Base-by-base conservation (phyloP, 2,888 invertebrate species). In the Lithophane socia region DNA sequence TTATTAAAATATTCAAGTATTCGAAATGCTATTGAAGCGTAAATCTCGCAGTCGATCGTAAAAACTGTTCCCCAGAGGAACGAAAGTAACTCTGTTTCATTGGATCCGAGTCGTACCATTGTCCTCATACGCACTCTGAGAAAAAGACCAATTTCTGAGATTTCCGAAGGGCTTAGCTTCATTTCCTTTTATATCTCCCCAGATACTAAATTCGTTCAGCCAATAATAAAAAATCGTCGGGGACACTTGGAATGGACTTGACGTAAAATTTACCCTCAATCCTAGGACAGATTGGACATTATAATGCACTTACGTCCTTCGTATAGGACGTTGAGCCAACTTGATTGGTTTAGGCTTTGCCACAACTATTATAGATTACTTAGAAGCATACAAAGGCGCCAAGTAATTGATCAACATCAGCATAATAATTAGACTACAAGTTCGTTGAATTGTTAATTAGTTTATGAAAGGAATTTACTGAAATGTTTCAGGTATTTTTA, bases 141-240 rank as follows among this genome's bases (percentile, higher is more conserved):
- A 94, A 94, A 95, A 95, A 95, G 94, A 94, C 94, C 96, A 96
- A 96, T 96, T 95, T 95, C 96, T 94, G 92, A 95, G 96, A 96
- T 96, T 96, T 96, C 96, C 96, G 95, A 96, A 96, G 96, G 96
- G 96, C 96, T 96, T 96, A 95, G 95, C 94, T 96, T 96, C 96
- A 96, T 96, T 96, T 96, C 95, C 96, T 96, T 96, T 96, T 96
- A 96, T 96, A 95, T 95, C 96, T 96, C 96, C 96, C 96, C 92
- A 94, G 96, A 95, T 95, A 96, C 95, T 96, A 96, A 96, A 96
- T 96, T 96, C 96, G 95, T 95, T 95, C 95, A 94, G 92, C 94
- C 95, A 95, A 95, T 96, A 96, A 95, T 96, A 96, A 96, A 96
- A 95, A 96, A 96, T 94, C 93, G 94, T 92, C 92, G 91, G 93